Conservation (phyloP, 2,888 invertebrate genomes). For the Dermolepida albohirtum region DNA sequence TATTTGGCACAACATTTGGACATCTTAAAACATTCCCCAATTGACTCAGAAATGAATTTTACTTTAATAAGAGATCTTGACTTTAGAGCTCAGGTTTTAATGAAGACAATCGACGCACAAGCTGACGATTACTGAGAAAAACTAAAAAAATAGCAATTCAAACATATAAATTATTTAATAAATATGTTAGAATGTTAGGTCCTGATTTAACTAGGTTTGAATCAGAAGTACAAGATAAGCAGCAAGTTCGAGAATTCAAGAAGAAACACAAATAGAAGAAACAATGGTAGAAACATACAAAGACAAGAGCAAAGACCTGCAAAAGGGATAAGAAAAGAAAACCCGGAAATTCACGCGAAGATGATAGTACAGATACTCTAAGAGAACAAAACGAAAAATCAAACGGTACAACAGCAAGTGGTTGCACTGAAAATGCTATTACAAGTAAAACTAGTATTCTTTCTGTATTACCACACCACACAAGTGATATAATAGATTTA, state of each 20-base stretch:
- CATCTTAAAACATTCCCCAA: conserved; percentile 93
- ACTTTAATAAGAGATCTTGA: conserved; percentile 96
- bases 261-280: conserved; percentile 72
- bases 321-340: conserved; percentile 73
- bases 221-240: conserved; percentile 95
- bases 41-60: conserved; percentile 95
- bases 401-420: conserved; percentile 64
- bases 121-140: conserved; percentile 84
- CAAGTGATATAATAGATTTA: conserved; percentile 89
- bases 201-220: conserved; percentile 97
- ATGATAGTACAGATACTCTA: conserved; percentile 64
- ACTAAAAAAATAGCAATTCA: conserved; percentile 90
- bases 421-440: conserved; percentile 54
- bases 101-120: conserved; percentile 91
- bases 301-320: conserved; percentile 74
- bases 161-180: conserved; percentile 98
- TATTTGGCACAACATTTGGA: conserved; percentile 97
- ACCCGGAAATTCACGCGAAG: conserved; percentile 66
- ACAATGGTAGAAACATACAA: conserved; percentile 82
- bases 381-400: conserved; percentile 70
- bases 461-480: conserved; percentile 74
- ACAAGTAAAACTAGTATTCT: conserved; percentile 61
- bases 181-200: conserved; percentile 95
- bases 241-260: conserved; percentile 78
- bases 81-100: conserved; percentile 87